A percentile compares a stretch with the other conserved stretches of the same genome.
Evolutionary conservation across 1,140 invertebrate genomes (phyloP).

Genomic region (Sarcophaga bullata): DNA sequence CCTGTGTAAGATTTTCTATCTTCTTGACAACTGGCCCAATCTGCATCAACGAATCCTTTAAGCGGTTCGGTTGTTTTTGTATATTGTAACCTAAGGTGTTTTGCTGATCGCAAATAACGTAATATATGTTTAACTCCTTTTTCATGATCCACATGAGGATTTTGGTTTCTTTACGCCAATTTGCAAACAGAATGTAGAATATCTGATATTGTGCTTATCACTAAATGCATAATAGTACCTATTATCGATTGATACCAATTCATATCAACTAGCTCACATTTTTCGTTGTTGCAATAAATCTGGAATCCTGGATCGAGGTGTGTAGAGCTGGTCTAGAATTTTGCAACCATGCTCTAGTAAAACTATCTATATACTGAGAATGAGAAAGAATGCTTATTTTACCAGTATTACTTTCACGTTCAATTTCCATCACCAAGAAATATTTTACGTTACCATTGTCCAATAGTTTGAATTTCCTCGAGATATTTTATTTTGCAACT

Average conservation of each 20-base stretch:
- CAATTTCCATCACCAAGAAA: slow-evolving; percentile 34
- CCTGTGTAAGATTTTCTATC: slow-evolving; percentile 38
- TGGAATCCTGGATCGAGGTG: slow-evolving; percentile 1
- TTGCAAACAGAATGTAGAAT: no score
- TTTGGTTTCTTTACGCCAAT: not conserved
- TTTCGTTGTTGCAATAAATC: no score
- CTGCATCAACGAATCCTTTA: slow-evolving; percentile 39
- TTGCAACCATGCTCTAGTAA: not conserved
- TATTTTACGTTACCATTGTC: slow-evolving; percentile 20
- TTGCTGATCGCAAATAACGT: slow-evolving; percentile 11
- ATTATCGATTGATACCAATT: slow-evolving; percentile 29
- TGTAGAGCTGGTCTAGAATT: not conserved
- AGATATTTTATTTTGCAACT: slow-evolving; percentile 49
- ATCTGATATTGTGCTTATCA: no score
- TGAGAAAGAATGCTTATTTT: not conserved
- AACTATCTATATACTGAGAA: no score
- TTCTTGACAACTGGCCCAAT: slow-evolving; percentile 32
- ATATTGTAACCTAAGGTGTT: slow-evolving; percentile 23
- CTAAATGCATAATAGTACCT: no score
- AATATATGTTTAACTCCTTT: slow-evolving; percentile 28
- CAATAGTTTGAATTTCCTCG: slow-evolving; percentile 6
- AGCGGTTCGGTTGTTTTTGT: not conserved
- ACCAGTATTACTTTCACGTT: slow-evolving; percentile 16
- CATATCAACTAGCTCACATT: not conserved
- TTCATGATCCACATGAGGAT: slow-evolving; percentile 18